Evolutionary conservation across 1,140 invertebrate species (phyloP), one percentile per base, ranked within the genome.

Genomic region (Lordiphosa collinella): DNA sequence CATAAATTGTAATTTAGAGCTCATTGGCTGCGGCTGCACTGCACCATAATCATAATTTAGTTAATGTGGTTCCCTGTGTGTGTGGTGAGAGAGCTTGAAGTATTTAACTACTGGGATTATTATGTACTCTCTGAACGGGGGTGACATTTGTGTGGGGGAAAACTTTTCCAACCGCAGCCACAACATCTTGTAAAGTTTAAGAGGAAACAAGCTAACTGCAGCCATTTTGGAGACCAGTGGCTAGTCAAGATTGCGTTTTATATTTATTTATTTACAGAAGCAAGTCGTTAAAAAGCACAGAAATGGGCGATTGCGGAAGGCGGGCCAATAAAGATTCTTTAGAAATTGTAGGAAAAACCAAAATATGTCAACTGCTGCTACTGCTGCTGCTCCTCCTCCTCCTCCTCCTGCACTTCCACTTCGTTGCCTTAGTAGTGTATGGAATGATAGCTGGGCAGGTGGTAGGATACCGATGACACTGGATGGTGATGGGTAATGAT

Each of bases 381-480:
- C 18, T 58, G 34, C 16, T 53, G 10, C 13, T 57, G 7, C 18
- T 32, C 10, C 41, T 47, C 7, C 1, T 41, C n/a, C 52, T 53
- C 18, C 16, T 55, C 16, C 22, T 41, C 31, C 50, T 38, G 29
- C 43, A 41, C 37, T 25, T 29, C 16, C 14, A 31, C 44, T 43
- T 65, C 71, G 43, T 54, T 69, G 36, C 85, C 75, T 58, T 79
- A 67, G 36, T 82, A 70, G 65, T 88, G 86, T 7, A 79, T 66
- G 44, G 86, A 86, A 14, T 87, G 85, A 49, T 84, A 84, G 51
- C 46, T 61, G 34, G 86, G 86, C 48, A 82, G 59, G 44, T 87
- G 86, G 53, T 87, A 79, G 6, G 85, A 86, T 8, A 85, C 5
- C 34, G 75, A 63, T 3, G 68, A 53, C 12, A 82, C 43, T 8